These are phyloP conservation scores for Apamea anceps DNA, from an alignment of 2,888 invertebrate genomes.

Conservation along the genomic window DNA sequence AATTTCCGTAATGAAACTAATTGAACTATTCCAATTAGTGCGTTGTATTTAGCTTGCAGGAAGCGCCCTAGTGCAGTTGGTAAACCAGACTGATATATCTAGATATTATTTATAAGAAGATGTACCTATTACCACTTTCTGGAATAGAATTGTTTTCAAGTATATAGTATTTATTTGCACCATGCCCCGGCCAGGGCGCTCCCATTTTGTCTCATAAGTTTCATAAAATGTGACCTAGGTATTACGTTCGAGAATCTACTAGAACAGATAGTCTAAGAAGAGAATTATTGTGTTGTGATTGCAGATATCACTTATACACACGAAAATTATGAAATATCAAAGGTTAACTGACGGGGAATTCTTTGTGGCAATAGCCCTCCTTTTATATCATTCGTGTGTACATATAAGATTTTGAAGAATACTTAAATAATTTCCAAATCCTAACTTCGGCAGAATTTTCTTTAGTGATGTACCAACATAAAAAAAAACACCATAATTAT, in stretches of 20 bases:
- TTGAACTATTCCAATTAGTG: constrained; percentile 9
- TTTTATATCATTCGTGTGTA: background rate
- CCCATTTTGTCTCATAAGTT: no score
- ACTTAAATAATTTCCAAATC: background rate
- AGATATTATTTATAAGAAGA: background rate
- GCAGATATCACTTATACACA: background rate
- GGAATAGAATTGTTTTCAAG: background rate
- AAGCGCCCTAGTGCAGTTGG: constrained; percentile 10
- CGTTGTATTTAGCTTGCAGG: constrained; percentile 4
- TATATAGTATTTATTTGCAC: background rate
- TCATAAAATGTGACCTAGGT: background rate
- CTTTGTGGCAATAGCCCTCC: background rate
- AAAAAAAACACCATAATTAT: background rate
- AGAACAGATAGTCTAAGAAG: background rate
- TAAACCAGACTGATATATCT: background rate
- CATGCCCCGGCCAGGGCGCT: background rate
- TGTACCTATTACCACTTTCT: background rate
- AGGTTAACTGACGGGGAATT: background rate
- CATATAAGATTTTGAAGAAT: background rate
- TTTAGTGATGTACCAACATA: background rate
- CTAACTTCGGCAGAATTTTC: background rate
- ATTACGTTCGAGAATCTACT: background rate
- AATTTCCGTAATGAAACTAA: background rate
- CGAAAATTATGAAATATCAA: background rate
- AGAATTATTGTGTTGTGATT: background rate